phyloP scores from a whole-genome alignment of 2,797 vertebrate genomes.

The Amblyopsis hoosieri region DNA sequence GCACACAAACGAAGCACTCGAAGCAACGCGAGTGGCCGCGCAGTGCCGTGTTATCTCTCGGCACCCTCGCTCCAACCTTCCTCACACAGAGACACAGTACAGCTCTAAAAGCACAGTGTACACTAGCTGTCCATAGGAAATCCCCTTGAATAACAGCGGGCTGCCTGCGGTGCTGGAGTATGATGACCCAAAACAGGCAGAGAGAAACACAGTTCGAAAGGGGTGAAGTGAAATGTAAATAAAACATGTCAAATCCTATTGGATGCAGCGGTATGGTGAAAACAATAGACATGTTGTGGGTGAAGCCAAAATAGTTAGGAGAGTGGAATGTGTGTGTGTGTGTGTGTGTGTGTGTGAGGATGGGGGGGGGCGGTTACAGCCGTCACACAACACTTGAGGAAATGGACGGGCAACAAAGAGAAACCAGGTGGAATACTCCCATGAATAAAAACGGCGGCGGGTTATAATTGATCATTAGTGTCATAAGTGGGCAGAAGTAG shows the following conservation, averaged over 20 bases:
- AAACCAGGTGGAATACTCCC: slow-evolving; percentile 68
- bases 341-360: not conserved
- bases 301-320: not conserved
- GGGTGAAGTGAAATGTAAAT: slow-evolving; percentile 24
- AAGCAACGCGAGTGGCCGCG: too few relatives aligned
- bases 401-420: slow-evolving; percentile 60
- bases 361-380: slow-evolving; percentile 17
- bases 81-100: not conserved
- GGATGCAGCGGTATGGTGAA: not conserved
- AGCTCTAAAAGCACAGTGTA: too few relatives aligned
- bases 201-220: not conserved
- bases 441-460: slow-evolving; percentile 65
- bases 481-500: slow-evolving; percentile 40
- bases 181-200: slow-evolving; percentile 16
- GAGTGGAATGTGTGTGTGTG: slow-evolving; percentile 10
- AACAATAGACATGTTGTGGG: too few relatives aligned
- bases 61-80: not conserved
- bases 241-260: slow-evolving; percentile 24
- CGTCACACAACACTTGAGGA: slow-evolving; percentile 59
- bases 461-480: slow-evolving; percentile 68
- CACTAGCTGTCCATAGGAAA: not conserved
- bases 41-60: too few relatives aligned
- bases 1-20: too few relatives aligned
- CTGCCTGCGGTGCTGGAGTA: not conserved
- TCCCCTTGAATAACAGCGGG: not conserved